Base-by-base conservation (phyloP, 2,113 vertebrate genomes). In the Phocoena phocoena region DNA sequence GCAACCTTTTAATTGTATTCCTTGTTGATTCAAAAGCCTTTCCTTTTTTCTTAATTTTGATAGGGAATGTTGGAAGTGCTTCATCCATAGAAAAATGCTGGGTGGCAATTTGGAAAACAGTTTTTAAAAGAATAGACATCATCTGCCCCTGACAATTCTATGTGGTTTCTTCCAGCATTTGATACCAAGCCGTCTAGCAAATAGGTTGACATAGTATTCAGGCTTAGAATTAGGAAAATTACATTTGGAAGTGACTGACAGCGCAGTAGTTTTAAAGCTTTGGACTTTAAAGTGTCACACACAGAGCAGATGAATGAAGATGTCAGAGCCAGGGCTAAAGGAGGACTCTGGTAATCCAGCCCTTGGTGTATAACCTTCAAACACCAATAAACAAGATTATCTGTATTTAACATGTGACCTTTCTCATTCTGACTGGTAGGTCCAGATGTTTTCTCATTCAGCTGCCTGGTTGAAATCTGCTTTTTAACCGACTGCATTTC, bases 361-460 rank as follows among this genome's bases (percentile, higher is more conserved):
- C 98, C 98, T 98, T 96, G 96, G 96, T 97, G 96, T 93, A 96
- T 97, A 98, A 98, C 96, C 98, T 98, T 98, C 97, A 98, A 92
- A 98, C 98, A 97, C 0, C 79, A 98, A 98, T 98, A 98, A 98
- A 96, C 91, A 88, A 98, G 97, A 98, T 98, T 98, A 98, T 98
- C 98, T 96, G 98, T 97, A 55, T 98, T 98, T 98, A 98, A 98
- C 98, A 98, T 97, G 98, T 97, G 98, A 98, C 98, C 98, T 98
- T 98, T 99, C 88, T 98, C 98, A 96, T 98, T 98, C 96, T 98
- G 98, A 98, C 98, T 98, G 98, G 95, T 97, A 67, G 95, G 93
- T 97, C 98, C 98, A 99, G 98, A 98, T 99, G 98, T 98, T 98
- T 98, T 97, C 97, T 97, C 97, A 97, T 97, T 98, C 82, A 97